Percentiles rank a stretch among this genome's conserved stretches.
These are phyloP conservation scores for Aleiodes alternator DNA, from an alignment of 2,888 invertebrate species.

Conservation along the genomic window DNA sequence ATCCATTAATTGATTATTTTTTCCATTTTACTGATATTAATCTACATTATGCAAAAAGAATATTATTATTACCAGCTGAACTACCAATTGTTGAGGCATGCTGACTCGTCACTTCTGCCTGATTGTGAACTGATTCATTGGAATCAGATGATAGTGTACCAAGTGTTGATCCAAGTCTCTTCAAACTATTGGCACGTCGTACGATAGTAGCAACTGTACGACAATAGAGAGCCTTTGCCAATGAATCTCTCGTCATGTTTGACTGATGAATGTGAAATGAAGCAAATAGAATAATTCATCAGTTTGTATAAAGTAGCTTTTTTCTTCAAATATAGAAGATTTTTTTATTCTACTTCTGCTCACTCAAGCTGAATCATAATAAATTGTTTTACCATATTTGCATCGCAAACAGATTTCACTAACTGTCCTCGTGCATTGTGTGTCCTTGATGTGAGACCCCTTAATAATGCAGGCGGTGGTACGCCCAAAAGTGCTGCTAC, in stretches of 20 bases:
- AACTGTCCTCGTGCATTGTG: slow-evolving; percentile 87
- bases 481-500: slow-evolving; percentile 91
- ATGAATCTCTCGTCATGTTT: slow-evolving; percentile 90
- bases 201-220: slow-evolving; percentile 96
- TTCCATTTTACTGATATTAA: too few species aligned
- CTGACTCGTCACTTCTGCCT: slow-evolving; percentile 89
- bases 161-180: slow-evolving; percentile 88
- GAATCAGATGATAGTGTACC: slow-evolving; percentile 92
- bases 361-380: slow-evolving; percentile 15
- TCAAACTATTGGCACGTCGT: slow-evolving; percentile 92
- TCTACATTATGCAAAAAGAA: too few species aligned
- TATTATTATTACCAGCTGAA: slow-evolving; percentile 66
- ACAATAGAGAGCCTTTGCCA: slow-evolving; percentile 95
- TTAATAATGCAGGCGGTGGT: slow-evolving; percentile 84
- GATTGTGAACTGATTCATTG: slow-evolving; percentile 93
- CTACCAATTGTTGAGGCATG: slow-evolving; percentile 88
- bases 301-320: neutral
- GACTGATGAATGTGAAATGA: slow-evolving; percentile 76
- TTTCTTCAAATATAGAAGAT: neutral
- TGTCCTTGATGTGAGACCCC: slow-evolving; percentile 89
- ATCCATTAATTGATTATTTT: too few species aligned
- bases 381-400: slow-evolving; percentile 80
- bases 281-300: slow-evolving; percentile 39
- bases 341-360: neutral
- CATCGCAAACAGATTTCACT: slow-evolving; percentile 88